Evolutionary conservation across 2,888 invertebrate species (phyloP), one percentile per base, ranked within the genome.

Genomic region (Eustalomyia histrio): DNA sequence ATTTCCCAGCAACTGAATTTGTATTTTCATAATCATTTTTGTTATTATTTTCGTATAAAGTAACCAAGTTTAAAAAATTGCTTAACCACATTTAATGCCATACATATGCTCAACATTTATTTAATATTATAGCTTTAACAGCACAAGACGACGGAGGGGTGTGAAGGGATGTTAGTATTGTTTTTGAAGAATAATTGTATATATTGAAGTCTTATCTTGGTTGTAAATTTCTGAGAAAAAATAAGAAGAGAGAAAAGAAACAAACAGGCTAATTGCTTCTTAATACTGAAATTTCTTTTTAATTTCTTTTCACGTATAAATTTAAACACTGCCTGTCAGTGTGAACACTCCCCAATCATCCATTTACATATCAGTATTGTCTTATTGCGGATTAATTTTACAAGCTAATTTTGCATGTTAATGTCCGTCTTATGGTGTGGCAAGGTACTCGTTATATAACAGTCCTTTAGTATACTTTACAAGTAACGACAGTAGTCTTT

Each of bases 351-450:
- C 29, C 29, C 24, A 55, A 63, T 52, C 76, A 16, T 63, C 58
- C 33, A 3, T 24, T 65, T 61, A 55, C 68, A 69, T 78, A 69
- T 78, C 80, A 72, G 79, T 81, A 78, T 82, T 84, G 85, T 86
- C 88, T 88, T 87, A 87, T 87, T 87, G 88, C 84, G 86, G 89
- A 88, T 89, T 88, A 88, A 88, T 87, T 88, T 86, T 87, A 87
- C 89, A 86, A 87, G 87, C 87, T 87, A 88, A 89, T 88, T 89
- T 89, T 86, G 86, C 86, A 88, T 89, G 89, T 87, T 87, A 88
- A 88, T 88, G 57, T 68, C 24, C 21, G 16, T 17, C 33, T 47
- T 17, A 7, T 10, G 47, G 43, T n/a, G n/a, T 29, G 29, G 29
- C 29, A 29, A 6, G 7, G 29, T 29, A 29, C 6, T 16, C 39